These are phyloP conservation scores for Cichlasoma orientale DNA, from an alignment of 2,797 vertebrate species.

Conservation along the genomic window DNA sequence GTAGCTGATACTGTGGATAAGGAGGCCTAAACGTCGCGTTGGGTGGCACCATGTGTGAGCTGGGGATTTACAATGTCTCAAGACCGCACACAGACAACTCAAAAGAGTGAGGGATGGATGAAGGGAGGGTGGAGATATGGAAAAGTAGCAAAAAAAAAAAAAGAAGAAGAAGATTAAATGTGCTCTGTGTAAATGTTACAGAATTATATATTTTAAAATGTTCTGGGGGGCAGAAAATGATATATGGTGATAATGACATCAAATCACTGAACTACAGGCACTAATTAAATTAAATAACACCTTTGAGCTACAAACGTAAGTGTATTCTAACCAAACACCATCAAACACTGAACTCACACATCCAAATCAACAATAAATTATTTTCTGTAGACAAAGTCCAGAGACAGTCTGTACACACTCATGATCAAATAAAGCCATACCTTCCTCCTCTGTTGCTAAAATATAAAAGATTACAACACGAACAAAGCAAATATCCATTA, in stretches of 20 bases:
- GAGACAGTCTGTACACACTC: background rate
- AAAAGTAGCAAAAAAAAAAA: slow-evolving; percentile 8
- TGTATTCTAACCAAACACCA: background rate
- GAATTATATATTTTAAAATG: slow-evolving; percentile 2
- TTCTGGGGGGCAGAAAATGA: background rate
- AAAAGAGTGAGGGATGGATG: slow-evolving; percentile 31
- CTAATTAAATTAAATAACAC: slow-evolving; percentile 1
- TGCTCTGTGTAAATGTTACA: background rate
- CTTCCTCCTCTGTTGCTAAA: background rate
- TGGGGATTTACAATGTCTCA: slow-evolving; percentile 75
- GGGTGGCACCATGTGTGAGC: slow-evolving; percentile 78
- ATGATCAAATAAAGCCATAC: background rate
- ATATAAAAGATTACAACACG: background rate
- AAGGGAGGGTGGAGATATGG: slow-evolving; percentile 32
- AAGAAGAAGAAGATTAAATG: background rate
- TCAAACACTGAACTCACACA: background rate
- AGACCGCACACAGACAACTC: slow-evolving; percentile 87
- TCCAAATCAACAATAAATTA: background rate
- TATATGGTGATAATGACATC: background rate
- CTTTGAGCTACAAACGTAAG: background rate
- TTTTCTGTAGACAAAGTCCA: background rate
- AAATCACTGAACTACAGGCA: background rate
- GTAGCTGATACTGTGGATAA: slow-evolving; percentile 66
- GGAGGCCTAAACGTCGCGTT: slow-evolving; percentile 48
- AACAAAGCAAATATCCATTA: background rate